Base-by-base conservation (phyloP, 2,113 vertebrate species). In the Bubo scandiacus region DNA sequence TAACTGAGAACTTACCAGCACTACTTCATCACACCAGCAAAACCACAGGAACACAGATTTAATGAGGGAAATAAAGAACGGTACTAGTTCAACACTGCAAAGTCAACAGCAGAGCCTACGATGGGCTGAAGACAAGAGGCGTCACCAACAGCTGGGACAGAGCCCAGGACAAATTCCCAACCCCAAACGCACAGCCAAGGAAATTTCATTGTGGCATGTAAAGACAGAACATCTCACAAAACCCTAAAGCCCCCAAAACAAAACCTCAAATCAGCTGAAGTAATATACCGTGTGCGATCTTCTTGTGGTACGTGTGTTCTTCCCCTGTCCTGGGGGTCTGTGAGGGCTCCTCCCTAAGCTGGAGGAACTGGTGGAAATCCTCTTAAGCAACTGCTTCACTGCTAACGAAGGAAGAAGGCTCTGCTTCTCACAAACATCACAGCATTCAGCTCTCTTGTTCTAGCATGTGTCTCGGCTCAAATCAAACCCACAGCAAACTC, bases 251-350 rank as follows among this genome's bases (percentile, higher is more conserved):
- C 54, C n/a, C 5, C 21, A 1, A 13, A 55, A 59, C 14, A 13
- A 78, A 85, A 4, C 25, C 15, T 9, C 29, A 40, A 3, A 67
- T 26, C 30, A 62, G 29, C 12, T 43, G 27, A 71, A 23, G 8
- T 11, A 55, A 36, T 10, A 11, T 1, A 11, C 30, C 22, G 9
- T 0, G 2, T 10, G 49, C 1, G 0, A 73, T 30, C 29, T 29
- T 38, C 61, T 16, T 13, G 59, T 15, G 12, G 59, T 49, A 36
- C 4, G 45, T 4, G 0, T 11, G 43, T 9, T 61, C 27, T 20
- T 45, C 16, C 16, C 59, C 12, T 1, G 0, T 19, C 68, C 59
- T 22, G 5, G 22, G 12, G 15, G 27, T 15, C 57, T n/a, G 18
- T 4, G 15, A 74, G 51, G 26, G 58, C 17, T 32, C 32, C 25